Conservation (phyloP, 1,140 invertebrate species). For the fruit fly (Drosophila melanogaster) region Release_6_plus_ISO1_MT NT_033777.3:10681501-10682000, state of each 20-base stretch:
- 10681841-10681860: constrained; percentile 36
- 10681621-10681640: neutral
- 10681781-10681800: constrained; percentile 22
- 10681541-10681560: constrained; percentile 4
- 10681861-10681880: constrained; percentile 65
- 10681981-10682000: constrained; percentile 15
- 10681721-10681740: neutral
- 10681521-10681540: neutral
- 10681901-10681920: constrained; percentile 59
- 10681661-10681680: neutral
- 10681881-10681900: constrained; percentile 39
- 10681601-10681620: constrained; percentile 6
- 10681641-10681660: constrained; percentile 25
- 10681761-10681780: neutral
- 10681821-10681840: constrained; percentile 60
- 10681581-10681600: constrained; percentile 14
- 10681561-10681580: constrained; percentile 14
- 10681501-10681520: neutral
- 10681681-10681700: neutral
- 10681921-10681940: constrained; percentile 50
- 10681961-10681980: constrained; percentile 22
- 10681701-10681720: no score
- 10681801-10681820: constrained; percentile 63
- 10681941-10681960: constrained; percentile 24
- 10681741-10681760: neutral